phyloP scores from a whole-genome alignment of 2,113 vertebrate genomes.

The Ondatra zibethicus region DNA sequence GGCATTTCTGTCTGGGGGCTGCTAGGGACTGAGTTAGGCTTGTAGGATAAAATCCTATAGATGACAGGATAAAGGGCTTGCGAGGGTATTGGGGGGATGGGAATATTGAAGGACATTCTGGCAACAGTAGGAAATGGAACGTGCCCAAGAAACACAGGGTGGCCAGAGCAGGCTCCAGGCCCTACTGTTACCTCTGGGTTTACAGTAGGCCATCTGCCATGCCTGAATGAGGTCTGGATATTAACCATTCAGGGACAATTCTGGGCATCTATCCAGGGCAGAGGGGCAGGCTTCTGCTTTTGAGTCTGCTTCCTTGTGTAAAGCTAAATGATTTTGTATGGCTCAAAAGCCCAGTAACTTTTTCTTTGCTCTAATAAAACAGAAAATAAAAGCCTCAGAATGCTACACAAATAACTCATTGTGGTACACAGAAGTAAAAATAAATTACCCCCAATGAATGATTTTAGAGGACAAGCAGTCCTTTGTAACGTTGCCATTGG shows the following conservation, averaged over 20 bases:
- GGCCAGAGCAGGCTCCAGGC: background rate
- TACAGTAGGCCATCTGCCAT: background rate
- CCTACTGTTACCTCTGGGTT: background rate
- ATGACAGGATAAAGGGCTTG: background rate
- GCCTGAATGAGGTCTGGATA: background rate
- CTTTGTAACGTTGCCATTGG: background rate
- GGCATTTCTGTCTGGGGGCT: background rate
- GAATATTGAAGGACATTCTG: background rate
- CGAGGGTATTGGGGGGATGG: background rate
- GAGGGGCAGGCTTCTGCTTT: background rate
- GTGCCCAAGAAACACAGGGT: background rate
- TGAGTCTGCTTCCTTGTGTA: background rate
- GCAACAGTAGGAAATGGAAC: background rate
- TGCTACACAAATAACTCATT: background rate
- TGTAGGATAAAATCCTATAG: rapidly evolving
- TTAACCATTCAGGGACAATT: background rate
- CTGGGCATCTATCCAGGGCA: background rate
- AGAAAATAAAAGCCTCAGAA: slow-evolving; percentile 14
- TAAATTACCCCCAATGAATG: background rate
- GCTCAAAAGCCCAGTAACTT: background rate
- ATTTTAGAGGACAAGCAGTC: background rate
- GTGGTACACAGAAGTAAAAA: background rate
- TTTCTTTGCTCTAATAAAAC: background rate
- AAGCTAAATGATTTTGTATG: background rate
- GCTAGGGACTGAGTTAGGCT: background rate